Evolutionary conservation across 2,797 vertebrate species (phyloP).

Genomic region (Triplophysa bombifrons): DNA sequence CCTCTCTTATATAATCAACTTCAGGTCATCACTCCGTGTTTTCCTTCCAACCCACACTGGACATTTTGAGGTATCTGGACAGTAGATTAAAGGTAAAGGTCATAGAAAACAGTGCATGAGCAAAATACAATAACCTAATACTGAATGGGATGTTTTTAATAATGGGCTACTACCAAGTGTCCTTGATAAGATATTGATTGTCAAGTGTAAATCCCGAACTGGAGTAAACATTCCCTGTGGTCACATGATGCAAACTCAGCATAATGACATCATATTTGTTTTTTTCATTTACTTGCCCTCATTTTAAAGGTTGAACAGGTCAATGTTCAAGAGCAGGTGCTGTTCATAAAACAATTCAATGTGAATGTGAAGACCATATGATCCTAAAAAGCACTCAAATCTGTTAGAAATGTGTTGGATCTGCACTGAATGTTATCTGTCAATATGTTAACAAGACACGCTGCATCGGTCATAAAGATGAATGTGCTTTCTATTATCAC

Average conservation of each 20-base stretch:
- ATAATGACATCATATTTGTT: background rate
- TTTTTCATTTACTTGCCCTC: background rate
- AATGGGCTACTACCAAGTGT: slow-evolving; percentile 30
- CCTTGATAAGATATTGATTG: slow-evolving; percentile 37
- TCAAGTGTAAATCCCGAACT: slow-evolving; percentile 48
- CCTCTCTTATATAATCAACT: slow-evolving; percentile 36
- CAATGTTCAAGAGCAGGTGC: slow-evolving; percentile 45
- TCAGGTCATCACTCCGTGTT: slow-evolving; percentile 23
- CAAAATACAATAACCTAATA: background rate
- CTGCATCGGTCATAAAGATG: background rate
- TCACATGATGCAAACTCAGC: slow-evolving; percentile 31
- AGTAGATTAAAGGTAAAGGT: background rate
- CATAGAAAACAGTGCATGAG: background rate
- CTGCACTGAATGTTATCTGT: background rate
- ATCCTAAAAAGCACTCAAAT: background rate
- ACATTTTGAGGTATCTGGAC: background rate
- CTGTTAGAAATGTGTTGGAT: background rate
- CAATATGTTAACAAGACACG: background rate
- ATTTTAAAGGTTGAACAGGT: slow-evolving; percentile 13
- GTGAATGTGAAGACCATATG: background rate
- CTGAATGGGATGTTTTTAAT: background rate
- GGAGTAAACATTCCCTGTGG: slow-evolving; percentile 22
- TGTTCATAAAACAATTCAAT: slow-evolving; percentile 42
- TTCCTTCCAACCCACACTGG: background rate
- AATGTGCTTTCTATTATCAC: background rate